Base-by-base conservation (phyloP, 2,888 invertebrate genomes). In the Heliconius charithonia region DNA sequence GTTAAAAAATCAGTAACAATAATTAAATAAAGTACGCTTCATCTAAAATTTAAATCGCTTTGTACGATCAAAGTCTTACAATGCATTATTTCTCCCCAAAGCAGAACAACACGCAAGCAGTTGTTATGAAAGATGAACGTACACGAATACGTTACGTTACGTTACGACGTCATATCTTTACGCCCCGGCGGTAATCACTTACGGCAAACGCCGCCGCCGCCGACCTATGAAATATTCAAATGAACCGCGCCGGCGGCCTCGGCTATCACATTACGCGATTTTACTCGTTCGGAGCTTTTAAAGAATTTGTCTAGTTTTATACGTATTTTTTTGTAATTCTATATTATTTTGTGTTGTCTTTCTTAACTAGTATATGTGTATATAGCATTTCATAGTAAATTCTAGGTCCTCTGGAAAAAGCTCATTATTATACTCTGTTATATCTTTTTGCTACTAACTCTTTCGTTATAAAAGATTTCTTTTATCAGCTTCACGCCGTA, bases 221-320 rank as follows among this genome's bases (percentile, higher is more conserved):
- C 82, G 83, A 82, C 85, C 85, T 87, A 88, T 89, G 87, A 88
- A 90, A 90, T 88, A 90, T 90, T 89, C 86, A 90, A 89, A 89
- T 85, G 85, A 85, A 87, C 84, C 85, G 87, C 85, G 87, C 86
- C 83, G 77, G 79, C 83, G 85, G 87, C 86, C 83, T 85, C 84
- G 79, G 85, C 86, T 86, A 89, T 88, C 86, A 86, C 84, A 87
- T 88, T 86, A 87, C 87, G 83, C 84, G 85, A 86, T 87, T 87
- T 87, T 84, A 83, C 85, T 84, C 82, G 82, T 66, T 72, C 65
- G 25, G 32, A 66, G 78, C 73, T 67, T 78, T 74, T 22, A 25
- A 27, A 27, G 69, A 25, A 69, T 25, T 25, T 41, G 27, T 25
- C 25, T 25, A 3, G 16, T 37, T 25, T 69, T 41, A 51, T 51